Evolutionary conservation across 2,113 vertebrate genomes (phyloP).

Genomic region (Poecile atricapillus): DNA sequence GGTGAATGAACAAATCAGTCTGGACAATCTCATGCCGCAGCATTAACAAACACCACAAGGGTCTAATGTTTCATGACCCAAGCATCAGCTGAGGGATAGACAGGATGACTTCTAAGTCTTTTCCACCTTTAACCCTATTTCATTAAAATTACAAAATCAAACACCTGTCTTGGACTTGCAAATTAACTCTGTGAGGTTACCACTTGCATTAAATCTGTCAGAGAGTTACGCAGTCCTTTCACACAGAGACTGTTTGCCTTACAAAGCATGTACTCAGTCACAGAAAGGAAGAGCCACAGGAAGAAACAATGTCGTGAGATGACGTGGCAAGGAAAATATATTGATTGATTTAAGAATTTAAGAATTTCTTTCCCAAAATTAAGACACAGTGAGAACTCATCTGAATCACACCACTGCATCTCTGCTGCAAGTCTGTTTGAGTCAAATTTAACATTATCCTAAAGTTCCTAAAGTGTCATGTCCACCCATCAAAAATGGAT

Average conservation of each 20-base stretch:
- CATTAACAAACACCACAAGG: neutral
- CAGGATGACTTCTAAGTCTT: neutral
- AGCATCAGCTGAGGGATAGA: neutral
- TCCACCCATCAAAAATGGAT: neutral
- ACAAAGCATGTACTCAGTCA: neutral
- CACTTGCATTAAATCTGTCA: neutral
- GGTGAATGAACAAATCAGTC: slow-evolving; percentile 18
- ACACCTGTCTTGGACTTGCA: neutral
- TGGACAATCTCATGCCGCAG: slow-evolving; percentile 17
- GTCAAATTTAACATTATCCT: neutral
- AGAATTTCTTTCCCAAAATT: neutral
- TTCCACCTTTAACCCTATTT: neutral
- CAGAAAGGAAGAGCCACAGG: neutral
- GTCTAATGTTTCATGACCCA: neutral
- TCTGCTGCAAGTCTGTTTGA: neutral
- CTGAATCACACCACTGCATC: neutral
- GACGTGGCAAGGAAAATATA: neutral
- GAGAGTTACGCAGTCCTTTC: neutral
- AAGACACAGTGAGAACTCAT: neutral
- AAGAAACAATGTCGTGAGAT: neutral
- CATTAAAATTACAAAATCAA: neutral
- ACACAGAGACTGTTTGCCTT: neutral
- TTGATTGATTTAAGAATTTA: no score
- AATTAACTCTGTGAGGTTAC: neutral
- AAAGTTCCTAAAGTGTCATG: neutral